Conservation (phyloP, 2,888 invertebrate genomes). For the Ommatoiulus sabulosus region DNA sequence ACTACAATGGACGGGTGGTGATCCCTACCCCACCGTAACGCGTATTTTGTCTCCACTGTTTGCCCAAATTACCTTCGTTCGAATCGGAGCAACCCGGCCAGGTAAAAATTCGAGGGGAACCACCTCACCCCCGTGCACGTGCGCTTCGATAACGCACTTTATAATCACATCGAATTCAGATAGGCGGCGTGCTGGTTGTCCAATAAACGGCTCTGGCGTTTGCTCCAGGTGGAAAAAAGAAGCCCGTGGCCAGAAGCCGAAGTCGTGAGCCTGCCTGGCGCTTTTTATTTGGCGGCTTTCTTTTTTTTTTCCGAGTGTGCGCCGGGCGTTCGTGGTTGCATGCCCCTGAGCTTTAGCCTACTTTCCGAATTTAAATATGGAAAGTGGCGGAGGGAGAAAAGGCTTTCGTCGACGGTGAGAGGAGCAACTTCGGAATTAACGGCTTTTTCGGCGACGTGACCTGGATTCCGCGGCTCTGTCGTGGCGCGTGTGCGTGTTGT, state of each 20-base stretch:
- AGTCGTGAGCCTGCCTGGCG: too few species aligned
- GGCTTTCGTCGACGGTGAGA: too few species aligned
- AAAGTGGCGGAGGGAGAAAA: neutral
- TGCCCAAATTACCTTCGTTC: neutral
- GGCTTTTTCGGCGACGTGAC: neutral
- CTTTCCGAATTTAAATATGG: constrained; percentile 34
- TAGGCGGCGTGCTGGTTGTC: too few species aligned
- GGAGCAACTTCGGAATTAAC: neutral
- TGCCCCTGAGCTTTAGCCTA: neutral
- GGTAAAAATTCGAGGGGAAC: neutral
- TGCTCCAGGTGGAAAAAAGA: too few species aligned
- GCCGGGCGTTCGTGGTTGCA: too few species aligned
- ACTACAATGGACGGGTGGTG: neutral
- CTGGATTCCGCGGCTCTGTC: neutral
- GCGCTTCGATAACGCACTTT: too few species aligned
- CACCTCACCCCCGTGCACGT: neutral
- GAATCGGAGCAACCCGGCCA: neutral
- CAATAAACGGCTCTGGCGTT: too few species aligned
- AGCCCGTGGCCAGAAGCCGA: too few species aligned
- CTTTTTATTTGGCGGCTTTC: too few species aligned
- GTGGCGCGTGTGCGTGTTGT: too few species aligned
- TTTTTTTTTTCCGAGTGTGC: too few species aligned
- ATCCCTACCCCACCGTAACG: neutral
- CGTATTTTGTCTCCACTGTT: neutral
- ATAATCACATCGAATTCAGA: neutral